Percentiles rank a stretch among this genome's conserved stretches.
Conservation (phyloP, 1,140 invertebrate species). For the Rhopalosiphum padi region DNA sequence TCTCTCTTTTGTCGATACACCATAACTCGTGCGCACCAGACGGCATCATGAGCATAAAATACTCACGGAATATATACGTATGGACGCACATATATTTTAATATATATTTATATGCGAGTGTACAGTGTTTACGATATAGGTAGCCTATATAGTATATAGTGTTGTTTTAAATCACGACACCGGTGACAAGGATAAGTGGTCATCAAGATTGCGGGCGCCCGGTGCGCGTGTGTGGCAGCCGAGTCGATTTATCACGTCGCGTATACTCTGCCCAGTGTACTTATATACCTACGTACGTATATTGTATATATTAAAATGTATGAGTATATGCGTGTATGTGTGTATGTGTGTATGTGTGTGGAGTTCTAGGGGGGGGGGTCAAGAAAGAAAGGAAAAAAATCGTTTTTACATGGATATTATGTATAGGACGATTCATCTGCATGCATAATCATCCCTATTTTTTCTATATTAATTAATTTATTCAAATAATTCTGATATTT, state of each 20-base stretch:
- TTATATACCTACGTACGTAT: background rate
- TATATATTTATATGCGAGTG: background rate
- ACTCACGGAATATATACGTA: background rate
- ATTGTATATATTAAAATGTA: too few species aligned
- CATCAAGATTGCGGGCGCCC: slow-evolving; percentile 54
- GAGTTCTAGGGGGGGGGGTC: too few species aligned
- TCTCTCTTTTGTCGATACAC: background rate
- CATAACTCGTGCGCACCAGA: slow-evolving; percentile 21
- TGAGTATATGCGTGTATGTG: too few species aligned
- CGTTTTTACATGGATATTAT: background rate
- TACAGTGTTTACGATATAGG: slow-evolving; percentile 12
- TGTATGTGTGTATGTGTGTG: too few species aligned
- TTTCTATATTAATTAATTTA: background rate
- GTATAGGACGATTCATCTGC: background rate
- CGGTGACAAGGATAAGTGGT: slow-evolving; percentile 55
- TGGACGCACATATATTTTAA: background rate
- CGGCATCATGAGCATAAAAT: background rate
- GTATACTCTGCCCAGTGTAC: background rate
- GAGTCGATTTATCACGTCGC: slow-evolving; percentile 52
- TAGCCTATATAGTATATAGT: background rate
- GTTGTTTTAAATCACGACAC: slow-evolving; percentile 54
- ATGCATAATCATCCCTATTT: background rate
- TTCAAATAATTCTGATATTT: background rate
- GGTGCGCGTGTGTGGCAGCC: slow-evolving; percentile 40
- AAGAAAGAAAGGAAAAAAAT: background rate